Percentiles rank a stretch among this genome's conserved stretches.
Conservation (phyloP, 2,888 invertebrate genomes). For the Limnephilus marmoratus region DNA sequence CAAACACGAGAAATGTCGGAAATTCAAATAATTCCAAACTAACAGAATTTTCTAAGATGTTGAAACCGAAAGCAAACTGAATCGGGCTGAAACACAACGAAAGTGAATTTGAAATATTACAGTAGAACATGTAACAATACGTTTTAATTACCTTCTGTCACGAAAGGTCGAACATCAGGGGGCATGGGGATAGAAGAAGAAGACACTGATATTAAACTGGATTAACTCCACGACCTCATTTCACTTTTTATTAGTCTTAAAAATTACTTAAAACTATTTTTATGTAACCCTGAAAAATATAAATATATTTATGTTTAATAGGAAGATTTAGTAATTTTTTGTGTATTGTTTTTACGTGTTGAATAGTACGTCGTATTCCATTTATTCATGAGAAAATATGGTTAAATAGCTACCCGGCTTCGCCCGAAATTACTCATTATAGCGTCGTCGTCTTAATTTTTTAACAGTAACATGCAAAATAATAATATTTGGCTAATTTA, state of each 20-base stretch:
- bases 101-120: constrained; percentile 24
- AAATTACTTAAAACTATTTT: not conserved
- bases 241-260: not conserved
- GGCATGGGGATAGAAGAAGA: not conserved
- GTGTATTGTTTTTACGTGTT: not conserved
- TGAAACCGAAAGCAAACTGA: not conserved
- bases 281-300: not conserved
- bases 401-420: too few species aligned
- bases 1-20: not conserved
- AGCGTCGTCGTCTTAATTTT: too few species aligned
- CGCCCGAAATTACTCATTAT: too few species aligned
- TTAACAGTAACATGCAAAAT: too few species aligned
- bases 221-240: not conserved
- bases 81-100: not conserved
- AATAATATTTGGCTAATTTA: too few species aligned
- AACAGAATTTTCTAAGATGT: not conserved
- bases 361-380: not conserved
- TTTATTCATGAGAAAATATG: too few species aligned
- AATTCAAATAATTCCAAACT: not conserved
- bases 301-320: not conserved
- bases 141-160: constrained; percentile 31
- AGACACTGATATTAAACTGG: not conserved
- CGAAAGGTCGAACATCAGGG: constrained; percentile 44
- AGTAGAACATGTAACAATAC: not conserved
- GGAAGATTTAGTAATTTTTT: not conserved